Base-by-base conservation (phyloP, 1,140 invertebrate species). In the Monochamus saltuarius region DNA sequence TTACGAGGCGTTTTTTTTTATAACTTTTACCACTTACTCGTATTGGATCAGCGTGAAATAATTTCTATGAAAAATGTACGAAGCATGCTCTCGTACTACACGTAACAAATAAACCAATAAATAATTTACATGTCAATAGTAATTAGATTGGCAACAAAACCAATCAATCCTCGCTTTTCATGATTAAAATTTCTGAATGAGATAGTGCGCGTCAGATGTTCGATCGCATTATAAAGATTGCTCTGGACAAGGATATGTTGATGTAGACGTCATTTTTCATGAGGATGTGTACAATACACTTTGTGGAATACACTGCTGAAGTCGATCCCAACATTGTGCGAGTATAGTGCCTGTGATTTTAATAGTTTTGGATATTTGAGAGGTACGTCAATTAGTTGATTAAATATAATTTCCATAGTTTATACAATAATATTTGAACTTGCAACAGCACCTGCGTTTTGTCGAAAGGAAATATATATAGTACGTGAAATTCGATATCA, bases 221-320 rank as follows among this genome's bases (percentile, higher is more conserved):
- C 53, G 53, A 62, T 62, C 61, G 55, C 34, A 58, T 45, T 57
- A 57, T 62, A 19, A 43, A 52, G 55, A 62, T 62, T 56, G 45
- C 16, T 62, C 45, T 56, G 46, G 16, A 56, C 47, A 39, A 13
- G 45, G 60, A 10, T 14, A 56, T 56, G 60, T 62, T 51, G 46
- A 29, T 29, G 22, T 29, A 29, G 22, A 29, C 22, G 22, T 29
- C 22, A 29, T 29, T 22, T 45, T 14, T 14, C 16, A 17, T 22
- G 8, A 45, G 10, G 22, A 14, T 16, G 42, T 17, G 16, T 16
- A 45, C 22, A 45, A 16, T 9, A 45, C 42, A 45, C 16, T 22
- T 9, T 14, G 16, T 42, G n/a, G 9, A 42, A 9, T 17, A 17
- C 22, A 4, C 22, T 22, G 42, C 4, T 22, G 13, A 14, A 8